Conservation (phyloP, 2,888 invertebrate genomes). For the Yponomeuta sedellus region DNA sequence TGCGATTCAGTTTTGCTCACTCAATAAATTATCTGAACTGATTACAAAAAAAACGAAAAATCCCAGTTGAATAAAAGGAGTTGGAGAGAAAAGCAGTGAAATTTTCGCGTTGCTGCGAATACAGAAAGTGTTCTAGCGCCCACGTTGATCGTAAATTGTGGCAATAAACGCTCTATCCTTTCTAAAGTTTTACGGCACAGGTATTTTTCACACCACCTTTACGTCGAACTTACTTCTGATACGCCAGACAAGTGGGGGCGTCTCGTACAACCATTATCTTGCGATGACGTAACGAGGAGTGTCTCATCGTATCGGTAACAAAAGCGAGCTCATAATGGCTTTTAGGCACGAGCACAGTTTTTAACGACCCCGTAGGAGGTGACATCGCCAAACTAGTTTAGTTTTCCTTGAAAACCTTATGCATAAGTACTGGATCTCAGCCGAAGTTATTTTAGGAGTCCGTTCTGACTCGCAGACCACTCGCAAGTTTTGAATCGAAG, state of each 20-base stretch:
- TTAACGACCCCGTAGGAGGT: no score
- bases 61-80: not conserved
- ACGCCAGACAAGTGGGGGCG: not conserved
- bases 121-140: not conserved
- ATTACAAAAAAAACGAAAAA: not conserved
- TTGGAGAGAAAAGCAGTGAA: not conserved
- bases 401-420: not conserved
- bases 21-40: no score
- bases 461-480: not conserved
- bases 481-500: not conserved
- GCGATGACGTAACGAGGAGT: not conserved
- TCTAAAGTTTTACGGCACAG: constrained; percentile 15
- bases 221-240: not conserved
- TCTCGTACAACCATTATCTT: not conserved
- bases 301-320: not conserved
- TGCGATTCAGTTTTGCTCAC: no score
- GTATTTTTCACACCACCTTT: not conserved
- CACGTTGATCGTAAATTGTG: constrained; percentile 16
- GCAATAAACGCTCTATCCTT: constrained; percentile 18
- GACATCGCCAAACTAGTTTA: not conserved
- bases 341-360: no score
- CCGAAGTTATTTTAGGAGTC: not conserved
- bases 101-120: not conserved
- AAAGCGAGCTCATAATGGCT: not conserved
- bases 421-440: not conserved